Conservation (phyloP, 2,797 vertebrate species). For the Eulemur albifrons region DNA sequence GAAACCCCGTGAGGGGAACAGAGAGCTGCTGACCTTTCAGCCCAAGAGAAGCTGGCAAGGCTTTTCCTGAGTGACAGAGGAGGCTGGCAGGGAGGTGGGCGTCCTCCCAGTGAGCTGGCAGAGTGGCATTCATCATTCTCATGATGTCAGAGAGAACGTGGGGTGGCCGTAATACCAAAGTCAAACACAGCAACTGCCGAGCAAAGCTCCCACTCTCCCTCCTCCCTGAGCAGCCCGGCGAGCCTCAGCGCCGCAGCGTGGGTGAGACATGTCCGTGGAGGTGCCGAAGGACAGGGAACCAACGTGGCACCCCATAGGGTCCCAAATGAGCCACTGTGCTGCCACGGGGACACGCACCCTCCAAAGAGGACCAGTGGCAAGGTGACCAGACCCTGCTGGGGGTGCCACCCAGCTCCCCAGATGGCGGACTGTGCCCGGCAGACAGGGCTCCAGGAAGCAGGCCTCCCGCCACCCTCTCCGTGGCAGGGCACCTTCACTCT, state of each 20-base stretch:
- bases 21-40: neutral
- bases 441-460: neutral
- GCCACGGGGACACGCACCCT: neutral
- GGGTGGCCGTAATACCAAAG: neutral
- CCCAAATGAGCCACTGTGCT: neutral
- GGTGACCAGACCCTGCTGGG: neutral
- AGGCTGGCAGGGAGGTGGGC: neutral
- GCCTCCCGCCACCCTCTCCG: accelerated
- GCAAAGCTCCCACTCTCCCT: neutral
- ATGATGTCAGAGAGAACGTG: neutral
- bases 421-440: neutral
- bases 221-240: neutral
- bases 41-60: neutral
- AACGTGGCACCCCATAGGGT: neutral
- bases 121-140: neutral
- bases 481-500: neutral
- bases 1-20: neutral
- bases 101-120: neutral
- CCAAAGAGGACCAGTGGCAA: neutral
- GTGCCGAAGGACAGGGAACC: neutral
- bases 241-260: neutral
- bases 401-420: neutral
- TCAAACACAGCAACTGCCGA: neutral
- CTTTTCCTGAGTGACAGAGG: neutral
- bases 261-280: neutral